Evolutionary conservation across 2,888 invertebrate species (phyloP), one percentile per base, ranked within the genome.

Genomic region (Synergus japonicus): DNA sequence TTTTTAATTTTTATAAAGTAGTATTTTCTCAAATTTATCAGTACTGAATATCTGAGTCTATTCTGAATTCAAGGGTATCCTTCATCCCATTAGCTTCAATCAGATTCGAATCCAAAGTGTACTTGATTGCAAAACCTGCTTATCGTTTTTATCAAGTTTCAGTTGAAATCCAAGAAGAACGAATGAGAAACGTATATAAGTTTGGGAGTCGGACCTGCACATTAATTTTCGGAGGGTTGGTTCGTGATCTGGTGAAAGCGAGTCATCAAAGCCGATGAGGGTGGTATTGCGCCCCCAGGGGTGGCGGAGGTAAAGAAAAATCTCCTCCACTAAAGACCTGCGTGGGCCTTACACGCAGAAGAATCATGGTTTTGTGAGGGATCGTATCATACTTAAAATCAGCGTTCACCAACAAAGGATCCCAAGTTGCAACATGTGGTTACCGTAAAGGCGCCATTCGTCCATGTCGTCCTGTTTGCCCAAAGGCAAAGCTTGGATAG

Each of bases 381-480:
- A 79, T 79, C 82, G 81, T 83, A 82, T 81, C 82, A 77, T 67
- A 49, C 80, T 82, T 80, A 76, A 60, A 81, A 83, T 83, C 83
- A 83, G 65, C 78, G 81, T 78, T 78, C 67, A 83, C 22, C 60
- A 82, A 83, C 81, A 83, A 83, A 83, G 79, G 81, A 37, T 60
- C 66, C 37, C 82, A 83, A 85, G 85, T 86, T 84, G 88, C 89
- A 89, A 89, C 90, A 90, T 90, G 89, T 90, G 90, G 89, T 88
- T 87, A 89, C 87, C 90, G 90, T 84, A 83, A 37, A 37, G 65
- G 65, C 65, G 65, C 41, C 65, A 43, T 9, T 43, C 65, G 63
- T 63, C 60, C 60, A 10, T 63, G 63, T 63, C 63, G 43, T 43
- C n/a, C 43, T 66, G 41, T 43, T 41, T 65, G 41, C 64, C 60